A percentile compares a stretch with the other conserved stretches of the same genome.
phyloP scores from a whole-genome alignment of 2,888 invertebrate species.

The Venusia cambrica region DNA sequence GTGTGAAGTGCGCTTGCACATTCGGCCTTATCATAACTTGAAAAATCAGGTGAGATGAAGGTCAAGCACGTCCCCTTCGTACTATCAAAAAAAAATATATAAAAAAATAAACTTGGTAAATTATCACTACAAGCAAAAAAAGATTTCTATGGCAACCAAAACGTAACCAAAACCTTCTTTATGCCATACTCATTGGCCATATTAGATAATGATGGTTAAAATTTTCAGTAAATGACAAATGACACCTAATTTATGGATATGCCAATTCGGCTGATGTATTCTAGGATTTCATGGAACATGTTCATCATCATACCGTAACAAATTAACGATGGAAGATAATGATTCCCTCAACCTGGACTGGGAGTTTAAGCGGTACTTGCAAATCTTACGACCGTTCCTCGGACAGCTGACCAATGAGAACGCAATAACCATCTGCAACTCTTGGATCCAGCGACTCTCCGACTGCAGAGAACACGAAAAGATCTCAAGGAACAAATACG shows the following conservation, averaged over 20 bases:
- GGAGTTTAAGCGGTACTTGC: conserved; percentile 62
- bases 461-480: conserved; percentile 52
- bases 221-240: too few relatives aligned
- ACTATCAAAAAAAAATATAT: too few relatives aligned
- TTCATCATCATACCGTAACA: too few relatives aligned
- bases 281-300: neutral
- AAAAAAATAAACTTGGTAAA: conserved; percentile 1
- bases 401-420: conserved; percentile 50
- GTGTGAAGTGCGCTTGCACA: too few relatives aligned
- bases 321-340: conserved; percentile 48
- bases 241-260: neutral
- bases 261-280: conserved; percentile 3
- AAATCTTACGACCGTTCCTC: conserved; percentile 61
- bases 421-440: conserved; percentile 54
- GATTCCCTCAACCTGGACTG: conserved; percentile 47
- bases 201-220: too few relatives aligned
- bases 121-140: conserved; percentile 2
- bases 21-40: too few relatives aligned
- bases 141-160: too few relatives aligned
- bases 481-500: conserved; percentile 57
- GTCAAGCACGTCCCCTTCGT: too few relatives aligned
- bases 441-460: conserved; percentile 65
- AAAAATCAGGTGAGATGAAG: too few relatives aligned
- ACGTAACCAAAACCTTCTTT: too few relatives aligned
- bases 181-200: too few relatives aligned